Conservation (phyloP, 2,113 vertebrate species). For the Grammomys surdaster region DNA sequence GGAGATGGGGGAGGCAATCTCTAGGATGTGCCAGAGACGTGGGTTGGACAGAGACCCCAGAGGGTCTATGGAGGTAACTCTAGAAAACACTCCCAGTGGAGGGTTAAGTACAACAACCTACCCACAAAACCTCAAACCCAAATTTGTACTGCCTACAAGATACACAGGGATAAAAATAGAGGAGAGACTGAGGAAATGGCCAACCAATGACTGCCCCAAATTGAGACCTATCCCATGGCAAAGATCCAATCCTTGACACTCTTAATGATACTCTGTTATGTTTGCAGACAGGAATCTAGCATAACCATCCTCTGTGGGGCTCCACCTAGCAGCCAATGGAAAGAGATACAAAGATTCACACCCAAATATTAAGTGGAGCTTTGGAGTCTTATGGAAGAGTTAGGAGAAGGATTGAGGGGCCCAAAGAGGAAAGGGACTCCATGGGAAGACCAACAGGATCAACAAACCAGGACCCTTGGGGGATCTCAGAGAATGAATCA, state of each 20-base stretch:
- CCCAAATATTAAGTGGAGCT: not conserved
- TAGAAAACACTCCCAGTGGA: no score
- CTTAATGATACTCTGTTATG: not conserved
- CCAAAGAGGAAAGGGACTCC: not conserved
- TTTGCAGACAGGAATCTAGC: not conserved
- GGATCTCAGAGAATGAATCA: not conserved
- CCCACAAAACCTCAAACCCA: no score
- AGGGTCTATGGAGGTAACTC: no score
- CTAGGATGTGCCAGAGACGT: no score
- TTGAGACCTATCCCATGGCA: not conserved
- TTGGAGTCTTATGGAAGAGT: not conserved
- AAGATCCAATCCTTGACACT: not conserved
- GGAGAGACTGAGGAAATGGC: not conserved
- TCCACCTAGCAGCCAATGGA: not conserved
- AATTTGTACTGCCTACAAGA: not conserved
- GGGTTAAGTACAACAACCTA: no score
- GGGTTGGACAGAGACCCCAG: no score
- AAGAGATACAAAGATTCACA: not conserved
- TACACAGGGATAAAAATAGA: not conserved
- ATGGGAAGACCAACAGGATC: not conserved
- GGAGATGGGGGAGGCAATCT: no score
- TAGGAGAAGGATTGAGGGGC: no score
- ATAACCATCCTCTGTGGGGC: not conserved
- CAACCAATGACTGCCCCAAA: not conserved
- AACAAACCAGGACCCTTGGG: not conserved